Percentiles rank a stretch among this genome's conserved stretches.
Evolutionary conservation across 1,140 invertebrate genomes (phyloP).

Genomic region (Macrobrachium nipponense): DNA sequence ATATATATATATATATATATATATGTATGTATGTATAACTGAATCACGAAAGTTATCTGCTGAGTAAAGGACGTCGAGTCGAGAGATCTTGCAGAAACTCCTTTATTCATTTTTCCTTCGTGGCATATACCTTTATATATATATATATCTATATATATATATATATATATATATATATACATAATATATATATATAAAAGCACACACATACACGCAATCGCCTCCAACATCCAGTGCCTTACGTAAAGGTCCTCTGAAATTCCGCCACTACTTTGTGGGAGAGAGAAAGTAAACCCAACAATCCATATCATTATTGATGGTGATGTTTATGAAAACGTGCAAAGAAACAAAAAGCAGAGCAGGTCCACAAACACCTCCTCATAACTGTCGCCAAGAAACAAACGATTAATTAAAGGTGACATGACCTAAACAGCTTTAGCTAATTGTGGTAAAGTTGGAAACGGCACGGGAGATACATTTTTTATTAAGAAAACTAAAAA

Average conservation of each 20-base stretch:
- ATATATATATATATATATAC: conserved; percentile 27
- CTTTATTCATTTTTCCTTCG: too few relatives aligned
- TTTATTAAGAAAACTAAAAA: too few relatives aligned
- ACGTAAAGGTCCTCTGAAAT: too few relatives aligned
- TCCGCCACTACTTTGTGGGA: too few relatives aligned
- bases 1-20: conserved; percentile 16
- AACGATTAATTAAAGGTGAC: too few relatives aligned
- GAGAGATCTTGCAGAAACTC: too few relatives aligned
- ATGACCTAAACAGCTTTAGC: too few relatives aligned
- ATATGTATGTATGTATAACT: background rate
- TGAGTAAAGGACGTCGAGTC: too few relatives aligned
- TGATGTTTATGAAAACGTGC: background rate
- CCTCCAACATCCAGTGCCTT: background rate
- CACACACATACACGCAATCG: background rate
- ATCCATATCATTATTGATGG: too few relatives aligned
- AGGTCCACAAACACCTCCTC: background rate
- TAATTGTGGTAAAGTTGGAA: too few relatives aligned
- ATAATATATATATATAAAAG: conserved; percentile 6
- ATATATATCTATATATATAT: conserved; percentile 22
- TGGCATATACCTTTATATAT: background rate
- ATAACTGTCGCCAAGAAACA: background rate
- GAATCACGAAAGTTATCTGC: background rate
- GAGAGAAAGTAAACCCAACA: too few relatives aligned
- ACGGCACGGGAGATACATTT: too few relatives aligned
- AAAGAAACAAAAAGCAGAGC: background rate